A percentile compares a stretch with the other conserved stretches of the same genome.
Evolutionary conservation across 2,797 vertebrate genomes (phyloP).

Genomic region (Rhinogobio ventralis): DNA sequence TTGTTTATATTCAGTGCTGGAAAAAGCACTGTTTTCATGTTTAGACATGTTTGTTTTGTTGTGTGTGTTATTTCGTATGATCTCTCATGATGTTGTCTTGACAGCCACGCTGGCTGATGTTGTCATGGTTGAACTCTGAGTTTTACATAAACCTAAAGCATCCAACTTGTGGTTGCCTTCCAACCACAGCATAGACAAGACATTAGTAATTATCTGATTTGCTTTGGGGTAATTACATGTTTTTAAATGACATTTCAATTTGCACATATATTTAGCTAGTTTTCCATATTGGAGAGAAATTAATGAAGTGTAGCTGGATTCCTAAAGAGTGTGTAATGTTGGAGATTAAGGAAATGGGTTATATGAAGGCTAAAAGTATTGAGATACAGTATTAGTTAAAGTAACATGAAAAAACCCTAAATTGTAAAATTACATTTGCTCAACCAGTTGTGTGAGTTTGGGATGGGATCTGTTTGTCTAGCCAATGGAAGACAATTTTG

Average conservation of each 20-base stretch:
- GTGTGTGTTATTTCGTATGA: background rate
- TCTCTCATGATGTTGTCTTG: background rate
- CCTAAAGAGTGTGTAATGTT: background rate
- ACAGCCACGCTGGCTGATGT: conserved; percentile 4
- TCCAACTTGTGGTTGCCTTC: background rate
- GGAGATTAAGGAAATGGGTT: background rate
- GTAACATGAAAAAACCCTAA: background rate
- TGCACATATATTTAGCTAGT: conserved; percentile 24
- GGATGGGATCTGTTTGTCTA: background rate
- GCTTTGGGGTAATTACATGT: conserved; percentile 2
- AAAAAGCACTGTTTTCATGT: conserved; percentile 27
- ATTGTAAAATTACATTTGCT: background rate
- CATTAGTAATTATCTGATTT: conserved; percentile 22
- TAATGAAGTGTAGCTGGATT: conserved; percentile 3
- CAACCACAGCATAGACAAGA: conserved; percentile 9
- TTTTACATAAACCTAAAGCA: conserved; percentile 42
- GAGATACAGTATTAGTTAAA: background rate
- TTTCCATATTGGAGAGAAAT: background rate
- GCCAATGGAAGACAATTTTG: background rate
- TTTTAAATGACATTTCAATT: conserved; percentile 25
- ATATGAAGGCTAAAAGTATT: background rate
- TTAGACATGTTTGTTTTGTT: conserved; percentile 22
- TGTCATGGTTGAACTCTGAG: conserved; percentile 7
- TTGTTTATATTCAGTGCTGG: background rate
- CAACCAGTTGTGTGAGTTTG: background rate